Evolutionary conservation across 2,797 vertebrate species (phyloP).

Genomic region (Esox masquinongy): DNA sequence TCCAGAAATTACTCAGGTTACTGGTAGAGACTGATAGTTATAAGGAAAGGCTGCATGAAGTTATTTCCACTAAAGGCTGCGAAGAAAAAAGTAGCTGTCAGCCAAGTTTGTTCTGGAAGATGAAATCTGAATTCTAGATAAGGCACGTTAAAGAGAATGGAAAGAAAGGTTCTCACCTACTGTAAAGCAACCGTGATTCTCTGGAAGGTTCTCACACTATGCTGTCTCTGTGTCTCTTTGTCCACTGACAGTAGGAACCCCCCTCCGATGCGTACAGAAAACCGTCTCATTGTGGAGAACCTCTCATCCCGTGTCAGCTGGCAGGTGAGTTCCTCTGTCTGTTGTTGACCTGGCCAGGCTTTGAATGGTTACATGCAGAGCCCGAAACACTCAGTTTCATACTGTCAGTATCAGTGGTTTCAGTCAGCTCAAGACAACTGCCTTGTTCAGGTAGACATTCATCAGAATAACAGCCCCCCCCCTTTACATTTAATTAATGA

Average conservation of each 20-base stretch:
- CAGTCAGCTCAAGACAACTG: slow-evolving; percentile 30
- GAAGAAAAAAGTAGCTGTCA: no score
- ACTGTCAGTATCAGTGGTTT: slow-evolving; percentile 9
- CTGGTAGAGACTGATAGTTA: no score
- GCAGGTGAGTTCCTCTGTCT: slow-evolving; percentile 87
- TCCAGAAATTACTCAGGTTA: no score
- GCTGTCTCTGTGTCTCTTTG: not conserved
- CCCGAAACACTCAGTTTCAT: not conserved
- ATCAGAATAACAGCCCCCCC: slow-evolving; percentile 5
- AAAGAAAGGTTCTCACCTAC: not conserved
- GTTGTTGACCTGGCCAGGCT: slow-evolving; percentile 15
- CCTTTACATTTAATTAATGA: slow-evolving; percentile 13
- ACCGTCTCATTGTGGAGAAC: slow-evolving; percentile 96
- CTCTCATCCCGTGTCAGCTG: slow-evolving; percentile 95
- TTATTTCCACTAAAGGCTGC: no score
- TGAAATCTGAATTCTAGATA: no score
- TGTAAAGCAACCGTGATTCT: not conserved
- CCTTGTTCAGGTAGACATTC: slow-evolving; percentile 44
- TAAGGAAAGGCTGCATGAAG: no score
- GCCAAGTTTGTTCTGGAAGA: no score
- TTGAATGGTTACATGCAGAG: slow-evolving; percentile 14
- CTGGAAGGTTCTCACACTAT: not conserved
- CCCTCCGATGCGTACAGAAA: slow-evolving; percentile 94
- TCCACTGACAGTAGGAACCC: slow-evolving; percentile 78
- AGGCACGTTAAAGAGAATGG: not conserved